phyloP scores from a whole-genome alignment of 1,140 invertebrate genomes.

The Papilio xuthus region DNA sequence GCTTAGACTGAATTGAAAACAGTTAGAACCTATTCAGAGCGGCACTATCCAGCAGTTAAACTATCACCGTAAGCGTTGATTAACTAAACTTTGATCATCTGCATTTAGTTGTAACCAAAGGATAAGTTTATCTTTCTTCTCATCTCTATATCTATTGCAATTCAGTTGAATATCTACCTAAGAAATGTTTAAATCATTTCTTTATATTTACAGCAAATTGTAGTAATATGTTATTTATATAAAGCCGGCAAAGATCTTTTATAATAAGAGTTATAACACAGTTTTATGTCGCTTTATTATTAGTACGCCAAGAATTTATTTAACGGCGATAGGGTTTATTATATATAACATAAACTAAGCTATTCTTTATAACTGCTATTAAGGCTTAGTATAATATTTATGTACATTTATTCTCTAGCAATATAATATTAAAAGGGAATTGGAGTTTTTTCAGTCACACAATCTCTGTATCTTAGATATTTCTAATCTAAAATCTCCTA shows the following conservation, averaged over 20 bases:
- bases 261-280: not conserved
- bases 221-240: too few relatives aligned
- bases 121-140: not conserved
- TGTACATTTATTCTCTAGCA: too few relatives aligned
- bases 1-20: not conserved
- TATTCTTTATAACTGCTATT: not conserved
- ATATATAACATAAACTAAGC: too few relatives aligned
- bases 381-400: too few relatives aligned
- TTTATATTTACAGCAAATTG: too few relatives aligned
- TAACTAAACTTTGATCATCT: not conserved
- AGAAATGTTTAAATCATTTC: too few relatives aligned
- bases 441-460: too few relatives aligned
- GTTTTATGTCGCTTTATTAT: not conserved
- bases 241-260: not conserved
- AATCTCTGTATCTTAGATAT: too few relatives aligned
- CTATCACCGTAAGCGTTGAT: not conserved
- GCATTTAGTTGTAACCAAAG: not conserved
- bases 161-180: not conserved
- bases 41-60: not conserved
- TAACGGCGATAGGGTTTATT: not conserved
- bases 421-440: too few relatives aligned
- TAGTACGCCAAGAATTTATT: not conserved
- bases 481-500: too few relatives aligned
- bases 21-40: not conserved
- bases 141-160: not conserved